Evolutionary conservation across 2,797 vertebrate species (phyloP), one percentile per base, ranked within the genome.

Genomic region (Sebastes hopkinsi): DNA sequence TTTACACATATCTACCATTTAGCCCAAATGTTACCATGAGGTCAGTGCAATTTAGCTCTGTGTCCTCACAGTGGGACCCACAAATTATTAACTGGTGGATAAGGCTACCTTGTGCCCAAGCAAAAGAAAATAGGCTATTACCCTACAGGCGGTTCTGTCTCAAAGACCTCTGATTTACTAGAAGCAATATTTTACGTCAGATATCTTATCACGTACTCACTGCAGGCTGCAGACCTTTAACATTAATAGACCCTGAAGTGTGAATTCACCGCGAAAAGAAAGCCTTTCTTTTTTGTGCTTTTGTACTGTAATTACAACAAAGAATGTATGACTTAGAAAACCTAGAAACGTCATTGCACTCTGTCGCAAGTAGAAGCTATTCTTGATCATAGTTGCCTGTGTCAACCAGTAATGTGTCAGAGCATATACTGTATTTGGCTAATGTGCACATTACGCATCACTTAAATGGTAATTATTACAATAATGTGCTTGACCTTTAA

Each of bases 141-240:
- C 25, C 73, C 75, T 67, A 67, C 66, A 75, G 68, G 81, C 60
- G 16, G 32, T 75, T 79, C 42, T 58, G 69, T 30, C 78, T 78
- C 32, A 2, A 67, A 77, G 79, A 87, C 34, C 38, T 69, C 54
- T 81, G 84, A 84, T 87, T 89, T 79, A 75, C 54, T 74, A 6
- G 22, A 81, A 60, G 69, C 77, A 65, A 61, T 85, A 77, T 85
- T 80, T 85, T 42, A 70, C 67, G 58, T 80, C 62, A 73, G 74
- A 46, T 56, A 46, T 82, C 68, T 75, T 58, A 86, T 84, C 83
- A 65, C 67, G 61, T 52, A 14, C 79, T 87, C 70, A 78, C 61
- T 80, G 65, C 69, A 34, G 69, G 64, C 72, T 82, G 32, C 54
- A 58, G 81, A 83, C 79, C 72, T 87, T 80, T 83, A 80, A 79